These are phyloP conservation scores for Chouioia cunea DNA, from an alignment of 2,888 invertebrate species.

Conservation along the genomic window DNA sequence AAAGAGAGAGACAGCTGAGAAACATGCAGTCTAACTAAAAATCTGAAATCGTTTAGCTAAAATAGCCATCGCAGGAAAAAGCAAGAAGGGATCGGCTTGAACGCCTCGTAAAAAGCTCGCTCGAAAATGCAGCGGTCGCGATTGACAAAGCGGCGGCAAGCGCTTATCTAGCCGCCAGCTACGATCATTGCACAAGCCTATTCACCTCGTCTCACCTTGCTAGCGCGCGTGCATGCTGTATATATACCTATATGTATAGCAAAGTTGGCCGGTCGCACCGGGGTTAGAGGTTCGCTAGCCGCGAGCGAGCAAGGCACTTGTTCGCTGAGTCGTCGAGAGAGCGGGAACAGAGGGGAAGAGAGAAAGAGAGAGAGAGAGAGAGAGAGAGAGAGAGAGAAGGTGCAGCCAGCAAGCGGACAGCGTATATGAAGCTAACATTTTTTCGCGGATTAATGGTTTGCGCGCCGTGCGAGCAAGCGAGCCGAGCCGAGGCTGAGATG, in stretches of 20 bases:
- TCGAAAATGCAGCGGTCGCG: not conserved
- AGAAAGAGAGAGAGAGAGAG: constrained; percentile 9
- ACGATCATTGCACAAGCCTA: constrained; percentile 39
- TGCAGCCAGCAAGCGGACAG: not conserved
- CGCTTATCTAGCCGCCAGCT: constrained; percentile 9
- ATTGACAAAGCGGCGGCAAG: constrained; percentile 46
- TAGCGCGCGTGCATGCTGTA: not conserved
- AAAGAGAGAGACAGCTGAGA: too few relatives aligned
- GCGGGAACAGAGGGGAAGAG: not conserved
- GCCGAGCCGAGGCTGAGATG: not conserved
- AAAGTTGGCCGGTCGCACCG: constrained; percentile 31
- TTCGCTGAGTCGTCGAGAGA: not conserved
- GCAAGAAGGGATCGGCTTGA: too few relatives aligned
- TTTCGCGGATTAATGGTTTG: constrained; percentile 41
- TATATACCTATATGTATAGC: constrained; percentile 6
- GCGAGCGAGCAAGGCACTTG: constrained; percentile 21
- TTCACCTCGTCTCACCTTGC: too few relatives aligned
- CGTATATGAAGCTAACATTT: constrained; percentile 19
- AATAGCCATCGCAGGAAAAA: too few relatives aligned
- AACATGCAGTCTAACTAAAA: too few relatives aligned
- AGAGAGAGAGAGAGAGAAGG: constrained; percentile 14
- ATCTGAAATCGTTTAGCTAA: too few relatives aligned
- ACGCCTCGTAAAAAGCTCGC: constrained; percentile 46
- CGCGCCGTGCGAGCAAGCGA: not conserved
- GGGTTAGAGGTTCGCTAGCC: constrained; percentile 38